phyloP scores from a whole-genome alignment of 2,888 invertebrate species.

The Torymus auratus region DNA sequence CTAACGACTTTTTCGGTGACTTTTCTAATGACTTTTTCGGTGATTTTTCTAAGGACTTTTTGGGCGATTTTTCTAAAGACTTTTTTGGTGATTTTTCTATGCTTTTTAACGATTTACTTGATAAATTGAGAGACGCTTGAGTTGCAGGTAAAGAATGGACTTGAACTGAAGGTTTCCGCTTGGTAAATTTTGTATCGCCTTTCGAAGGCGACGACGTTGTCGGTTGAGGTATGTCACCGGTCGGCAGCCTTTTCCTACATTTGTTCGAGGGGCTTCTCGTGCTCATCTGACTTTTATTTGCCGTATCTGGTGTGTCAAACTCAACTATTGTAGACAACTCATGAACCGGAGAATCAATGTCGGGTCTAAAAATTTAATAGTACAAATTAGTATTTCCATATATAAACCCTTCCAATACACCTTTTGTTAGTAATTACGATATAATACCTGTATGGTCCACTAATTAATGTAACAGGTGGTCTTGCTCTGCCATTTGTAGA shows the following conservation, averaged over 20 bases:
- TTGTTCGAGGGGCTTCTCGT: constrained; percentile 63
- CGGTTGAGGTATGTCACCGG: constrained; percentile 15
- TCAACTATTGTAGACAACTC: constrained; percentile 84
- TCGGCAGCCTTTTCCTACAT: constrained; percentile 42
- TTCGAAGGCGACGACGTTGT: constrained; percentile 41
- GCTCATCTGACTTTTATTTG: constrained; percentile 69
- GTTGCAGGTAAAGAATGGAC: constrained; percentile 60
- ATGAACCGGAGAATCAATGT: constrained; percentile 71
- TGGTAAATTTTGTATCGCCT: constrained; percentile 37
- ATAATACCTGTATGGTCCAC: constrained; percentile 66
- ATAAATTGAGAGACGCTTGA: constrained; percentile 15
- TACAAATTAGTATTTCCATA: too few species aligned
- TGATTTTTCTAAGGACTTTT: constrained; percentile 31
- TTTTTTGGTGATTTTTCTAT: background rate
- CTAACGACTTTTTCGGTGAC: constrained; percentile 11
- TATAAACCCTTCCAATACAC: background rate
- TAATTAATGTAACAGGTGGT: constrained; percentile 69
- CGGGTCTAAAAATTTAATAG: constrained; percentile 34
- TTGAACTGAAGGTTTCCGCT: constrained; percentile 62
- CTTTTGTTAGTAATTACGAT: background rate
- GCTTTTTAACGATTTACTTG: constrained; percentile 1
- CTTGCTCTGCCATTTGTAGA: constrained; percentile 62
- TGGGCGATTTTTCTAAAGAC: constrained; percentile 34
- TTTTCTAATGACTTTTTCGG: constrained; percentile 19
- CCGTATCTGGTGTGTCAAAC: constrained; percentile 83